Conservation (phyloP, 2,888 invertebrate genomes). For the Drosophila eohydei region DNA sequence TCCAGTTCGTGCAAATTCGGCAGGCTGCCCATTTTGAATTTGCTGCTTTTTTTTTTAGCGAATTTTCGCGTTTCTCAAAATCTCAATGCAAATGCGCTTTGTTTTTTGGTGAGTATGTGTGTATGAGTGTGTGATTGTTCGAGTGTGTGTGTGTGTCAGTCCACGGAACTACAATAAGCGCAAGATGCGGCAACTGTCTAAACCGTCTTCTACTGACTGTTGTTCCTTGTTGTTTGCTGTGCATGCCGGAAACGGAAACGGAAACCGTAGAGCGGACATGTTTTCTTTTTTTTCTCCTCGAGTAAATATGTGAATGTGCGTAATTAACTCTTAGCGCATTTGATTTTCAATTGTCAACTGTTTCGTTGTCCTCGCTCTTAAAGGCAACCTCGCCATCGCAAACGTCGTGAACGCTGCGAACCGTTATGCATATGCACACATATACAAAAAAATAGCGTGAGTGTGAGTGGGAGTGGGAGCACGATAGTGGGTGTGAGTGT, state of each 20-base stretch:
- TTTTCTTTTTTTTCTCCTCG: neutral
- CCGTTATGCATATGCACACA: conserved; percentile 25
- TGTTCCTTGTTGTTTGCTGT: conserved; percentile 19
- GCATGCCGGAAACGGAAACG: conserved; percentile 54
- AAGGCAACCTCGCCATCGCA: conserved; percentile 10
- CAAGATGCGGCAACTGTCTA: conserved; percentile 1
- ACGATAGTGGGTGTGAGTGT: conserved; percentile 1
- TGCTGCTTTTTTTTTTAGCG: neutral
- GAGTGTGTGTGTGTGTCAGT: neutral
- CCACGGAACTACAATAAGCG: conserved; percentile 6
- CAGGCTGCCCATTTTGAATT: conserved; percentile 87
- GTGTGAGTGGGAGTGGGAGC: conserved; percentile 2
- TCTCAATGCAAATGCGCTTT: conserved; percentile 6
- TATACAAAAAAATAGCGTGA: neutral
- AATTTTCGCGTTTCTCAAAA: conserved; percentile 9
- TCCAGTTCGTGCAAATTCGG: conserved; percentile 89
- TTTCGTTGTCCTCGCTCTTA: conserved; percentile 34
- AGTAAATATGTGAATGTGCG: conserved; percentile 14
- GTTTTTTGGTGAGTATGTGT: neutral
- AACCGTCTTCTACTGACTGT: conserved; percentile 9
- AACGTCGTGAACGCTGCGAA: conserved; percentile 4
- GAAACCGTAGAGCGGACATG: conserved; percentile 36
- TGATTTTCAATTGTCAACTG: conserved; percentile 20
- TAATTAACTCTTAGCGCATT: conserved; percentile 28
- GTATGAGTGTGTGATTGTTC: neutral